Base-by-base conservation (phyloP, 2,797 vertebrate genomes). In the Arctocebus calabarensis region DNA sequence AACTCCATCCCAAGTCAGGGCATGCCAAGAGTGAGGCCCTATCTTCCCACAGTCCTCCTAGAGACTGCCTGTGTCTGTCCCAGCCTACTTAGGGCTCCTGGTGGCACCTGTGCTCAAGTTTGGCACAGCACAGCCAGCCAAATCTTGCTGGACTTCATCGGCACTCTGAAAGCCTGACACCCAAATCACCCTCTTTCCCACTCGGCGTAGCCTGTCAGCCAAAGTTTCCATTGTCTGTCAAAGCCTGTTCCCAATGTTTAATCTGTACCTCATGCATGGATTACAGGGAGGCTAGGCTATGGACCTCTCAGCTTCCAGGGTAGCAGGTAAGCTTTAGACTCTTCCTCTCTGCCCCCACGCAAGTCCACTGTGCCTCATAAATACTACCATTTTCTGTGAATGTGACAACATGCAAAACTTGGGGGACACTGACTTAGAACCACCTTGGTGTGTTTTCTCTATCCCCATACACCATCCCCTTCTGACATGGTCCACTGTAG, bases 61-160 rank as follows among this genome's bases (percentile, higher is more conserved):
- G 61, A 59, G 29, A 37, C 9, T 2, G 1, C 27, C 5, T 1
- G 0, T 12, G n/a, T 10, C 34, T 64, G 14, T 43, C 45, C 32
- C 40, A 40, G 57, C n/a, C 27, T 11, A n/a, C 29, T 23, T 32
- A 40, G 55, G 17, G 43, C 25, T 90, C 32, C 55, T 40, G 64
- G 43, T 4, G 45, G 22, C 16, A 27, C 27, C 32, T 34, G 73
- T 3, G 7, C 22, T 29, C 14, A 27, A 23, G 62, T 40, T 6
- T 34, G 64, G 62, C 20, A 5, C 13, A 3, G 7, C 68, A 71
- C 43, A 37, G 59, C 64, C 81, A 61, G 57, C 55, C 55, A 61
- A 1, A 0, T 8, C 43, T 48, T 19, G 22, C 59, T 17, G 61
- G 19, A 19, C 45, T 40, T 32, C n/a, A 8, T 0, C 3, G 34